These are phyloP conservation scores for Drosophila bocqueti DNA, from an alignment of 1,140 invertebrate genomes.

Conservation along the genomic window DNA sequence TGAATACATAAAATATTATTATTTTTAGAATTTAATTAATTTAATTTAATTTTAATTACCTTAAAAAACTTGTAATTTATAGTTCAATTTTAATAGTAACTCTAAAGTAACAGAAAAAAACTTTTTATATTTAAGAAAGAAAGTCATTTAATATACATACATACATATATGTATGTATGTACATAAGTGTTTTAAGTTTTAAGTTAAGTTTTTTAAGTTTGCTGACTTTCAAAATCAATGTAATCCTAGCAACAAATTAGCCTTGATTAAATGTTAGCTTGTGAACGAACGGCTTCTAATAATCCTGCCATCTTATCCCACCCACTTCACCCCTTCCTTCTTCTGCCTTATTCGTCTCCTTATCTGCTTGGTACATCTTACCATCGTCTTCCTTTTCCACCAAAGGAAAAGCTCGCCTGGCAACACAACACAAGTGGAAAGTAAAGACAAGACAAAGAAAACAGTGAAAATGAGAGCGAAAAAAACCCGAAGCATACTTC, in stretches of 20 bases:
- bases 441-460: slow-evolving; percentile 35
- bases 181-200: too few species aligned
- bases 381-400: neutral
- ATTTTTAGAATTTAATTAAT: too few species aligned
- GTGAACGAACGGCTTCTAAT: slow-evolving; percentile 16
- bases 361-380: too few species aligned
- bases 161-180: too few species aligned
- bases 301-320: neutral
- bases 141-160: too few species aligned
- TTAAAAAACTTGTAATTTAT: too few species aligned
- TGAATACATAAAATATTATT: too few species aligned
- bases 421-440: slow-evolving; percentile 40
- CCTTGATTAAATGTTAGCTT: neutral
- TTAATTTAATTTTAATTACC: too few species aligned
- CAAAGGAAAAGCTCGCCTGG: slow-evolving; percentile 43
- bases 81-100: too few species aligned
- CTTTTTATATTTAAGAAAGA: too few species aligned
- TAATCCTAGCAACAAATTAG: slow-evolving; percentile 4
- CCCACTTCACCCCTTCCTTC: neutral
- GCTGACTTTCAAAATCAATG: neutral
- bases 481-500: slow-evolving; percentile 63
- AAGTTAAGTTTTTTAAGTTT: neutral
- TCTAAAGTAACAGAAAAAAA: too few species aligned
- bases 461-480: slow-evolving; percentile 11
- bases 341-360: slow-evolving; percentile 10